Conservation (phyloP, 2,888 invertebrate genomes). For the Pecten maximus region DNA sequence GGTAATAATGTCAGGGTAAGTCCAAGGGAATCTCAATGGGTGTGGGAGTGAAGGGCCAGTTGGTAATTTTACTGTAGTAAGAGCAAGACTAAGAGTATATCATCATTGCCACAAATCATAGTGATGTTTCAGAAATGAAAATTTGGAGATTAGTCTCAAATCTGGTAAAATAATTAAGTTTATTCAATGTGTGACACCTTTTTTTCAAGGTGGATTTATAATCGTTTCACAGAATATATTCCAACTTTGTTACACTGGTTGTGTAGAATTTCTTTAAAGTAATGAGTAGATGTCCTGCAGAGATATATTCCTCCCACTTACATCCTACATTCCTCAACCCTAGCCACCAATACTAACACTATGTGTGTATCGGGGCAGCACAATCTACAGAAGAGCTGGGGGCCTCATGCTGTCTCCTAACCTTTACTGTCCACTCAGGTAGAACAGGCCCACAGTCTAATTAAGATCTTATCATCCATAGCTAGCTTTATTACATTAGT, state of each 20-base stretch:
- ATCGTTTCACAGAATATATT: neutral
- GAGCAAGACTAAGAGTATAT: too few species aligned
- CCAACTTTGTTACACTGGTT: neutral
- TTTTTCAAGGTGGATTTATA: neutral
- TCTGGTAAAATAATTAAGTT: neutral
- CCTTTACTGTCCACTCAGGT: neutral
- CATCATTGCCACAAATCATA: neutral
- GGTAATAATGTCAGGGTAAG: too few species aligned
- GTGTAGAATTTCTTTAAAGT: neutral
- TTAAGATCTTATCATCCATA: neutral
- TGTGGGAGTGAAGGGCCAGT: too few species aligned
- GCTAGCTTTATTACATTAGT: neutral
- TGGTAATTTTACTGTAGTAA: too few species aligned
- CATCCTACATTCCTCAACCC: neutral
- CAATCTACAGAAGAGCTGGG: neutral
- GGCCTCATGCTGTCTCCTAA: neutral
- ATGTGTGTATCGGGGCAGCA: slow-evolving; percentile 3
- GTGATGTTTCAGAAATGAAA: neutral
- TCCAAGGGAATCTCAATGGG: too few species aligned
- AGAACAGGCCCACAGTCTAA: slow-evolving; percentile 7
- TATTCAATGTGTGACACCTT: neutral
- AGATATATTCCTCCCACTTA: slow-evolving; percentile 6
- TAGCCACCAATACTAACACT: neutral
- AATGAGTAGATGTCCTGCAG: neutral
- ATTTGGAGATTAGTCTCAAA: neutral